These are phyloP conservation scores for Silvanus unidentatus DNA, from an alignment of 2,888 invertebrate genomes.

Conservation along the genomic window DNA sequence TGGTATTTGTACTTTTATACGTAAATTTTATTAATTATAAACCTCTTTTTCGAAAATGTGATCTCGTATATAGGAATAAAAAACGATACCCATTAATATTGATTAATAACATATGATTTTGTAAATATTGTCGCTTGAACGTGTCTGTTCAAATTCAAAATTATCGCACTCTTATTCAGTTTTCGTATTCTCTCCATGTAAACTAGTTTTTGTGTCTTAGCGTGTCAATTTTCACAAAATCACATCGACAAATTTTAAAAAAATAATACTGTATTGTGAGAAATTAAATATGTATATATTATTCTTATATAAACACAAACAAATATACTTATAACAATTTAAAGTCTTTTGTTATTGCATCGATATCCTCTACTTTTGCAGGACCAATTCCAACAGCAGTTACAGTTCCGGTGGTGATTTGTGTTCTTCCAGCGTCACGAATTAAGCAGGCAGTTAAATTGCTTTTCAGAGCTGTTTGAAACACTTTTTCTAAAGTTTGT, in stretches of 20 bases:
- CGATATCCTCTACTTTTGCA: conserved; percentile 51
- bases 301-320: conserved; percentile 10
- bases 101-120: too few species aligned
- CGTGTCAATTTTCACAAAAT: conserved; percentile 16
- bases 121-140: too few species aligned
- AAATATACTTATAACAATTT: conserved; percentile 51
- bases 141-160: too few species aligned
- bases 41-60: too few species aligned
- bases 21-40: not conserved
- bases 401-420: conserved; percentile 60
- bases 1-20: conserved; percentile 13
- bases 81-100: too few species aligned
- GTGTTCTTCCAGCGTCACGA: conserved; percentile 69
- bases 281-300: conserved; percentile 14
- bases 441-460: conserved; percentile 54
- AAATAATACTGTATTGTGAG: conserved; percentile 7
- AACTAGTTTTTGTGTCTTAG: conserved; percentile 16
- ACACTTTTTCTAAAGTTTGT: conserved; percentile 49
- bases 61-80: too few species aligned
- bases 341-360: conserved; percentile 58
- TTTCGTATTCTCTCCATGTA: conserved; percentile 3
- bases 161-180: not conserved
- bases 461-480: conserved; percentile 47
- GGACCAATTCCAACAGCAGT: conserved; percentile 75
- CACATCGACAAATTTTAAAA: conserved; percentile 28